Evolutionary conservation across 2,888 invertebrate species (phyloP), one percentile per base, ranked within the genome.

Genomic region (Nomada ferruginata): DNA sequence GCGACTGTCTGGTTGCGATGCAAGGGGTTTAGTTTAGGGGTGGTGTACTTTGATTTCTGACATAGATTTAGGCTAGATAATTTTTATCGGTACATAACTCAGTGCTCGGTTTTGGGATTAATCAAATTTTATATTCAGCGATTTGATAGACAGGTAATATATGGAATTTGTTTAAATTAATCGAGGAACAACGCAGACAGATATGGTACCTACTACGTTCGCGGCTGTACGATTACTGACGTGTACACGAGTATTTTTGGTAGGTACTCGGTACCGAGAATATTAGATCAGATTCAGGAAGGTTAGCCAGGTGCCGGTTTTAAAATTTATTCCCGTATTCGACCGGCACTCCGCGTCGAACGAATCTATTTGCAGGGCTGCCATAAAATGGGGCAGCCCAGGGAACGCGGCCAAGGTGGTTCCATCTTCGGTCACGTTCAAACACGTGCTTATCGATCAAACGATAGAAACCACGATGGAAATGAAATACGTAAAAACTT

Each of bases 371-470:
- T 44, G 70, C 66, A 70, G 61, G 26, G 53, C 44, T 44, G 36
- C 60, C 23, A 23, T 42, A 61, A 69, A 50, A 64, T 72, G 68
- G 60, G 50, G 11, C 52, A 63, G 18, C 42, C 23, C 55, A 55
- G 64, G 29, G 52, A 71, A 79, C 70, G 15, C 50, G 83, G 81
- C 81, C 81, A 83, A 83, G 81, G 77, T 60, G 68, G 53, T 72
- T 79, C 20, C 65, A n/a, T 71, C 20, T 68, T 75, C 42, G 15
- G n/a, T 64, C 70, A 36, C 53, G 65, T 66, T 29, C 57, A 23
- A 50, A 42, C 65, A 52, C 71, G 57, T 13, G 44, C 18, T 42
- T 26, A 26, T n/a, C 50, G 44, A 18, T n/a, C 57, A 20, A 74
- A 53, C 44, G 42, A 15, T 29, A 44, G 13, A 26, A 57, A 76